Percentiles rank a stretch among this genome's conserved stretches.
These are phyloP conservation scores for Pyrrhia umbra DNA, from an alignment of 2,888 invertebrate genomes.

Conservation along the genomic window DNA sequence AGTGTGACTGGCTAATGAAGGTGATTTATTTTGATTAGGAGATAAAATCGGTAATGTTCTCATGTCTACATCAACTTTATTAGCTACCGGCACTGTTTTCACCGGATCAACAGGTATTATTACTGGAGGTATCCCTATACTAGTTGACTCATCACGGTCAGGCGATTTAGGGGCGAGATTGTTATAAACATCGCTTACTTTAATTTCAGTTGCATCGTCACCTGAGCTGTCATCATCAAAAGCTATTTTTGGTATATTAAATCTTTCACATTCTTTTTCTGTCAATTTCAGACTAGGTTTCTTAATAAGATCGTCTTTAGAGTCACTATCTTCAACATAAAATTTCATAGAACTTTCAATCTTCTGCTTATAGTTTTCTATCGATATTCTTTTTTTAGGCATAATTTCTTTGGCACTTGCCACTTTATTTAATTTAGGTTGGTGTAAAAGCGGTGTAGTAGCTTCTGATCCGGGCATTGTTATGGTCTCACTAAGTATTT, in stretches of 20 bases:
- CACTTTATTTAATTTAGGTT: constrained; percentile 84
- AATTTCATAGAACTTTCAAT: constrained; percentile 57
- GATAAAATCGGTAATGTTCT: constrained; percentile 70
- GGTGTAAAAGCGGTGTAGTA: constrained; percentile 80
- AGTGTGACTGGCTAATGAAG: constrained; percentile 18
- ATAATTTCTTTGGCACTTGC: constrained; percentile 75
- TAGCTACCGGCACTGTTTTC: constrained; percentile 62
- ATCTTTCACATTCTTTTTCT: constrained; percentile 87
- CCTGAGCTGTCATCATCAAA: constrained; percentile 76
- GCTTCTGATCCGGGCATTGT: constrained; percentile 71
- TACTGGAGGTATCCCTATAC: constrained; percentile 73
- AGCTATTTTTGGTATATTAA: constrained; percentile 79
- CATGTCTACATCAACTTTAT: constrained; percentile 81
- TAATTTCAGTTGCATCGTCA: constrained; percentile 65
- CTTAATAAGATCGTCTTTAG: constrained; percentile 72
- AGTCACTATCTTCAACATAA: constrained; percentile 57
- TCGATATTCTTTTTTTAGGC: constrained; percentile 85
- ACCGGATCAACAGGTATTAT: constrained; percentile 84
- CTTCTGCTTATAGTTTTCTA: constrained; percentile 87
- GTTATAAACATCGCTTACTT: constrained; percentile 71
- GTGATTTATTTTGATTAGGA: constrained; percentile 37
- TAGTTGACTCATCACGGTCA: constrained; percentile 73
- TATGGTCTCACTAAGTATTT: constrained; percentile 82
- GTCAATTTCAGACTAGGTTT: constrained; percentile 86
- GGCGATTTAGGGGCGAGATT: constrained; percentile 84